phyloP scores from a whole-genome alignment of 2,113 vertebrate genomes.

The Brachypodius melanocephalos region DNA sequence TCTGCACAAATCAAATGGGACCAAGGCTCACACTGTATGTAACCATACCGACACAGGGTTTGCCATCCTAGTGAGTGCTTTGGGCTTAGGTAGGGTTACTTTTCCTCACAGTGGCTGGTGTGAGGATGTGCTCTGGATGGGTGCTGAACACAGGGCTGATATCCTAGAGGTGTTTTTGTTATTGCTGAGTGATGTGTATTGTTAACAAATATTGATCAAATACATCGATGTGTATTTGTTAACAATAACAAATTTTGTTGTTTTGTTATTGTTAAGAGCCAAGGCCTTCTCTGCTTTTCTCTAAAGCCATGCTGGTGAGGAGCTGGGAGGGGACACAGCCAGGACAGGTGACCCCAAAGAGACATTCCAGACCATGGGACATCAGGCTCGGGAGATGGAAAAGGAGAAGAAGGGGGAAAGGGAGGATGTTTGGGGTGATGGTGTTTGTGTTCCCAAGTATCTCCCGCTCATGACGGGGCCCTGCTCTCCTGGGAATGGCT shows the following conservation, averaged over 20 bases:
- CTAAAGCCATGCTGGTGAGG: fast-evolving
- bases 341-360: not conserved
- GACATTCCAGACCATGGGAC: not conserved
- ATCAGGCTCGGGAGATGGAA: not conserved
- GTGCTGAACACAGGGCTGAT: not conserved
- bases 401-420: not conserved
- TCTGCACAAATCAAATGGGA: not conserved
- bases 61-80: not conserved
- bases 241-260: too few species aligned
- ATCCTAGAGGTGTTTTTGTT: not conserved
- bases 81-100: not conserved
- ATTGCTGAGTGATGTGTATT: not conserved
- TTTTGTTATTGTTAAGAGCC: not conserved
- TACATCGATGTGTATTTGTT: too few species aligned
- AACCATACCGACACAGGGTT: not conserved
- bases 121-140: not conserved
- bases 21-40: not conserved
- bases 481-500: not conserved
- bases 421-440: not conserved
- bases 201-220: too few species aligned
- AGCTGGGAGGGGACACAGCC: not conserved
- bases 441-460: not conserved
- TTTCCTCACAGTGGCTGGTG: not conserved
- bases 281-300: not conserved
- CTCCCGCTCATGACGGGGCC: not conserved